phyloP scores from a whole-genome alignment of 2,113 vertebrate genomes.

The Oncorhynchus keta region DNA sequence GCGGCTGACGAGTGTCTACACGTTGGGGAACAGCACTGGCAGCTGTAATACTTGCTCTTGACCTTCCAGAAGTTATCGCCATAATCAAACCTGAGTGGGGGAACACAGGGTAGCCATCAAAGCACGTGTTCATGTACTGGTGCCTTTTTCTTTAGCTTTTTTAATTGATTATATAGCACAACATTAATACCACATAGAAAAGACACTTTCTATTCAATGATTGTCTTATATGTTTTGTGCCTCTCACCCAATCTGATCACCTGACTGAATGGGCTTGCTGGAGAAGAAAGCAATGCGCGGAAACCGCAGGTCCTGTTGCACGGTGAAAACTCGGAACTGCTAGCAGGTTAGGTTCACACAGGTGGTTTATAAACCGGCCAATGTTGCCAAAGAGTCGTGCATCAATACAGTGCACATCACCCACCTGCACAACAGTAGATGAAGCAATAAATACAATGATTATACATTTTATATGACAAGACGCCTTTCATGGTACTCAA shows the following conservation, averaged over 20 bases:
- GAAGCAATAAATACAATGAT: no score
- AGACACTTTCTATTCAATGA: no score
- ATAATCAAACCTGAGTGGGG: conserved; percentile 85
- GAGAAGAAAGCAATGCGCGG: conserved; percentile 93
- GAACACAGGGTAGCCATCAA: background rate
- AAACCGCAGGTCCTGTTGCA: conserved; percentile 94
- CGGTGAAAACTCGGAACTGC: conserved; percentile 92
- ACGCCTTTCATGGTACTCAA: no score
- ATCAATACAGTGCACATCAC: conserved; percentile 91
- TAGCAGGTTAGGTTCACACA: conserved; percentile 93
- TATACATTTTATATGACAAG: no score
- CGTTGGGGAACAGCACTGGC: conserved; percentile 86
- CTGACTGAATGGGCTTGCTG: conserved; percentile 81
- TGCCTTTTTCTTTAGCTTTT: background rate
- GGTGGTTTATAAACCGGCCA: conserved; percentile 95
- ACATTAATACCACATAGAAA: background rate
- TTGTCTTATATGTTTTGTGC: background rate
- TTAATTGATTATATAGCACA: background rate
- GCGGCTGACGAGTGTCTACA: conserved; percentile 82
- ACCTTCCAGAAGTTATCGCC: conserved; percentile 95
- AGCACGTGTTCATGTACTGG: background rate
- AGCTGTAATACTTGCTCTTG: conserved; percentile 91
- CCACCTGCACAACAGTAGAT: conserved; percentile 72
- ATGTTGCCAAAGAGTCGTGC: conserved; percentile 93
- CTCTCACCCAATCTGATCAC: conserved; percentile 90